These are phyloP conservation scores for Aspidapion aeneum DNA, from an alignment of 2,888 invertebrate genomes.

Conservation along the genomic window DNA sequence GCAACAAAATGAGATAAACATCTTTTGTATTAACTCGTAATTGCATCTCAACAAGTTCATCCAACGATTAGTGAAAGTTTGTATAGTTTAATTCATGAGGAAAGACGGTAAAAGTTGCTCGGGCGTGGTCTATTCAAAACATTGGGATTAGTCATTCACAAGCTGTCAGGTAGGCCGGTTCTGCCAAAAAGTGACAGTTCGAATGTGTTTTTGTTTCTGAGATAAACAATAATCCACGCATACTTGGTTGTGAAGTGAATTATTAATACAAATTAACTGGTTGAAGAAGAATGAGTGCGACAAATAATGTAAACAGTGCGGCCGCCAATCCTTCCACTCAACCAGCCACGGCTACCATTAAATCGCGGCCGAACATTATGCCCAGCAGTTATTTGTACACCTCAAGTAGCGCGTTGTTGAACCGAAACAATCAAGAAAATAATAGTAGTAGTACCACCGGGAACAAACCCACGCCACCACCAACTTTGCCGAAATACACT, in stretches of 20 bases:
- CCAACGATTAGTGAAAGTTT: not conserved
- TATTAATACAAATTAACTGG: not conserved
- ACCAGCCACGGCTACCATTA: conserved; percentile 46
- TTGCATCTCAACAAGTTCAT: not conserved
- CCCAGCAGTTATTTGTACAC: conserved; percentile 63
- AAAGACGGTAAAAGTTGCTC: conserved; percentile 34
- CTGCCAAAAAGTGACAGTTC: conserved; percentile 32
- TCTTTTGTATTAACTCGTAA: not conserved
- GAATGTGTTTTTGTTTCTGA: not conserved
- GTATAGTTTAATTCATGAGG: not conserved
- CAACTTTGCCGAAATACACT: conserved; percentile 75
- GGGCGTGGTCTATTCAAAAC: conserved; percentile 47
- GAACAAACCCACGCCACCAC: conserved; percentile 67
- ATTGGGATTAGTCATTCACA: conserved; percentile 42
- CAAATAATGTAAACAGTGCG: conserved; percentile 42
- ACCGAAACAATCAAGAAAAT: conserved; percentile 48
- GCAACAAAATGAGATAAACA: not conserved
- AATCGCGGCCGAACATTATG: conserved; percentile 49
- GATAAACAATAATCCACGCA: not conserved
- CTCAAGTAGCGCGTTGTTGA: conserved; percentile 59
- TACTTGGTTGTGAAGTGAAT: not conserved
- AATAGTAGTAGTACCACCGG: not conserved
- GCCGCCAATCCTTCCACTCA: conserved; percentile 39
- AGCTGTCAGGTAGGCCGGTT: conserved; percentile 19
- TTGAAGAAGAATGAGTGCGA: conserved; percentile 41